Conservation (phyloP, 2,888 invertebrate species). For the Tenthredo scrophulariae region DNA sequence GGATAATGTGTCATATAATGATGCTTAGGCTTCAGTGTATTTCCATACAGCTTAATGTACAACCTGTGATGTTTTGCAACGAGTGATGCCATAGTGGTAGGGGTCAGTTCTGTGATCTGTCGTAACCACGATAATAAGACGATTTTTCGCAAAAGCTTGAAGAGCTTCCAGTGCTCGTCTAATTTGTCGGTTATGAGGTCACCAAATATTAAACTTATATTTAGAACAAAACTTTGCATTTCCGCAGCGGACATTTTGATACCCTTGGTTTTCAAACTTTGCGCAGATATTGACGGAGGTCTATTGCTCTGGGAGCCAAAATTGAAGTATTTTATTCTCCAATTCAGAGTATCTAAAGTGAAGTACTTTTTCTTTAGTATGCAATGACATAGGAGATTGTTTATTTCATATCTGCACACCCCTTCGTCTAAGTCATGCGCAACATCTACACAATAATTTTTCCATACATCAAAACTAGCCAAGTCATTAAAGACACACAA, state of each 20-base stretch:
- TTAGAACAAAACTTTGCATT: not conserved
- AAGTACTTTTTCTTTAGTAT: not conserved
- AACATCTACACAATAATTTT: conserved; percentile 62
- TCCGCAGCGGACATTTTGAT: not conserved
- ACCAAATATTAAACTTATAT: no score
- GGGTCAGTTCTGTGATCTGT: no score
- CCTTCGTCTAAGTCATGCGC: conserved; percentile 61
- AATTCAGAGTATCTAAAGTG: not conserved
- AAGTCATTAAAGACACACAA: conserved; percentile 60
- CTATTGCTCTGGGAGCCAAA: not conserved
- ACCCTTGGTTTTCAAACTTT: not conserved
- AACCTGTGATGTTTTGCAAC: no score
- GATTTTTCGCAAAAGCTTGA: no score
- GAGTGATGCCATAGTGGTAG: no score
- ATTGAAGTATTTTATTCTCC: not conserved
- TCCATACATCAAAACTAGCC: conserved; percentile 59
- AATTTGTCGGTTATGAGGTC: no score
- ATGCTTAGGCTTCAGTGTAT: no score
- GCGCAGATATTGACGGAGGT: not conserved
- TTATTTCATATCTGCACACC: conserved; percentile 54
- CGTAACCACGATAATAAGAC: no score
- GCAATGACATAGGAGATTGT: not conserved
- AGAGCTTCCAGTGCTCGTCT: no score
- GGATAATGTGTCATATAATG: no score
- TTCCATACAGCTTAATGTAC: no score